phyloP scores from a whole-genome alignment of 2,113 vertebrate species.

The Chionodraco myersi region DNA sequence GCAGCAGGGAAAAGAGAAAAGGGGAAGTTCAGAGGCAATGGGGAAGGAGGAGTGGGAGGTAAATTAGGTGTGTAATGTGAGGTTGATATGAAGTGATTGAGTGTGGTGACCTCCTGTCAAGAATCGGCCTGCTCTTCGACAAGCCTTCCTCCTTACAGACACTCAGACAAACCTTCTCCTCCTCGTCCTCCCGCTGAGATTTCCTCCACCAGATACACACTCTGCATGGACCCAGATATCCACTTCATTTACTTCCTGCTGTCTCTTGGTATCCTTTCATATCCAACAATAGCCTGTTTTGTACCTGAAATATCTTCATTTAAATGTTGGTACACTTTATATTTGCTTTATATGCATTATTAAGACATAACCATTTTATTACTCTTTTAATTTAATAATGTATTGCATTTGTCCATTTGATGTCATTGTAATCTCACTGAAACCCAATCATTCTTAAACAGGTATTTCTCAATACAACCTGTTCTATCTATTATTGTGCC shows the following conservation, averaged over 20 bases:
- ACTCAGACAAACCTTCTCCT: conserved; percentile 44
- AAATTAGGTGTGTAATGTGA: conserved; percentile 82
- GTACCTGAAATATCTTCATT: neutral
- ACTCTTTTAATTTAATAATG: neutral
- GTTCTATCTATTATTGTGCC: neutral
- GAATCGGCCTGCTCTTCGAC: conserved; percentile 62
- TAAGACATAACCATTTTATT: neutral
- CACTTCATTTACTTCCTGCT: conserved; percentile 10
- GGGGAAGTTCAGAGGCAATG: conserved; percentile 21
- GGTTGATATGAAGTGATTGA: conserved; percentile 80
- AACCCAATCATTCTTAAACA: neutral
- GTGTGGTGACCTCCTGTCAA: conserved; percentile 80
- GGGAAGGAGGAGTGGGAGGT: conserved; percentile 31
- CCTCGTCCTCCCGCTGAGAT: conserved; percentile 14
- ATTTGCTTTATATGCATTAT: neutral
- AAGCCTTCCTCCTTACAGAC: conserved; percentile 63
- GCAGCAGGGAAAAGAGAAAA: conserved; percentile 21
- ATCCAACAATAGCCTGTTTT: conserved; percentile 12
- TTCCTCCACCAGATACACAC: conserved; percentile 23
- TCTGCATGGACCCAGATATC: conserved; percentile 5
- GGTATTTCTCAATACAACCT: neutral
- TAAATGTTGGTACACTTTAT: neutral
- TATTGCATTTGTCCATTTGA: neutral
- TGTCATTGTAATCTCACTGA: neutral
- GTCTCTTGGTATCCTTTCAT: conserved; percentile 15